phyloP scores from a whole-genome alignment of 2,113 vertebrate species.

The Anser cygnoides region DNA sequence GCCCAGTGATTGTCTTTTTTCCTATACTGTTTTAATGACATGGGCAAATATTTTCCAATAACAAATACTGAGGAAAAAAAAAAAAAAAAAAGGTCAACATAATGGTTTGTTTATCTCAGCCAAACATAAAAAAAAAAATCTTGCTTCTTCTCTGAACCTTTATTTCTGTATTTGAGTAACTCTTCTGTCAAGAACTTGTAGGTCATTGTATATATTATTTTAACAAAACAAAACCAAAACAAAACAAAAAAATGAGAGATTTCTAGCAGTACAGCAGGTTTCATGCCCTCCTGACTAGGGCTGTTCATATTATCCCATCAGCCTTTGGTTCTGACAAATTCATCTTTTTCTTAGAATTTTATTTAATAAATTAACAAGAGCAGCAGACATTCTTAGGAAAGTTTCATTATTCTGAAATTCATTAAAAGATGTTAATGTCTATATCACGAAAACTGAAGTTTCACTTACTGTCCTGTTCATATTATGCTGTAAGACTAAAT shows the following conservation, averaged over 20 bases:
- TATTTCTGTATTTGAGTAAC: not conserved
- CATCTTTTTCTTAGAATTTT: not conserved
- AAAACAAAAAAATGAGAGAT: not conserved
- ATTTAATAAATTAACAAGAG: not conserved
- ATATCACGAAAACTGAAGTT: not conserved
- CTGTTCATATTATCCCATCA: not conserved
- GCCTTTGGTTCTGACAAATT: not conserved
- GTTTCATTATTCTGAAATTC: not conserved
- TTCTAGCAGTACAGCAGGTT: not conserved
- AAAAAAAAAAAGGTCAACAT: accelerated
- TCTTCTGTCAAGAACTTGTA: not conserved
- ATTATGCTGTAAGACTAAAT: not conserved
- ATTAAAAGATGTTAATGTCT: not conserved
- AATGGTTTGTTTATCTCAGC: not conserved
- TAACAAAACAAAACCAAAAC: no score
- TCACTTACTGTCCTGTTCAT: not conserved
- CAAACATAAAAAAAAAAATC: not conserved
- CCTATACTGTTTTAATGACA: not conserved
- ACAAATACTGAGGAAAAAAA: not conserved
- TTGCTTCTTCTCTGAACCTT: not conserved
- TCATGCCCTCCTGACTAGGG: not conserved
- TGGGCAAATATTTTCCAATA: not conserved
- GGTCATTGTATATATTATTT: not conserved
- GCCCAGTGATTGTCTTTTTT: not conserved
- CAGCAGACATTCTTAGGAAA: not conserved